phyloP scores from a whole-genome alignment of 2,888 invertebrate species.

The Cryptus viduatorius region DNA sequence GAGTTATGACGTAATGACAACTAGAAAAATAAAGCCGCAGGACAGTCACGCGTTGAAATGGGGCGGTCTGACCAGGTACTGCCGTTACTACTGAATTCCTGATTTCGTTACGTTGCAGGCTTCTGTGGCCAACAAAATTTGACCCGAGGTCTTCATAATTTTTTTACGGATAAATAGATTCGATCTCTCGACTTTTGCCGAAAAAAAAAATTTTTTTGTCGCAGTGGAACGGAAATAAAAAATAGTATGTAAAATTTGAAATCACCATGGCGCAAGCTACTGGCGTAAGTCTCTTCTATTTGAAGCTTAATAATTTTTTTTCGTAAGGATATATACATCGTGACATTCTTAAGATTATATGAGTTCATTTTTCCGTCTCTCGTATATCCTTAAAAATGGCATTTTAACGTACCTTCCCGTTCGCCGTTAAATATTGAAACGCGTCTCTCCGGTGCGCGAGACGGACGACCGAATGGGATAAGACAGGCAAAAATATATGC shows the following conservation, averaged over 20 bases:
- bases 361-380: too few relatives aligned
- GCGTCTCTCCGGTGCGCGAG: neutral
- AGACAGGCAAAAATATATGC: slow-evolving; percentile 72
- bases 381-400: too few relatives aligned
- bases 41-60: neutral
- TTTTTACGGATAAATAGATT: neutral
- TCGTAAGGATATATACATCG: too few relatives aligned
- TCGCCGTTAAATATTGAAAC: slow-evolving; percentile 39
- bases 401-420: neutral
- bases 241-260: neutral
- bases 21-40: neutral
- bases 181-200: neutral
- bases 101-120: neutral
- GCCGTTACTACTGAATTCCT: neutral
- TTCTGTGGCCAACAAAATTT: neutral
- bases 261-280: neutral
- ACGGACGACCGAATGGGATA: slow-evolving; percentile 33
- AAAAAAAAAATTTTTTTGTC: neutral
- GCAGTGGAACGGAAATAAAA: neutral
- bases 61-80: neutral
- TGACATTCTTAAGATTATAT: too few relatives aligned
- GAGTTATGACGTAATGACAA: too few relatives aligned
- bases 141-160: neutral
- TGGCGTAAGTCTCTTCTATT: too few relatives aligned
- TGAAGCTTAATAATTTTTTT: too few relatives aligned